Evolutionary conservation across 2,888 invertebrate species (phyloP).

Genomic region (Diloba caeruleocephala): DNA sequence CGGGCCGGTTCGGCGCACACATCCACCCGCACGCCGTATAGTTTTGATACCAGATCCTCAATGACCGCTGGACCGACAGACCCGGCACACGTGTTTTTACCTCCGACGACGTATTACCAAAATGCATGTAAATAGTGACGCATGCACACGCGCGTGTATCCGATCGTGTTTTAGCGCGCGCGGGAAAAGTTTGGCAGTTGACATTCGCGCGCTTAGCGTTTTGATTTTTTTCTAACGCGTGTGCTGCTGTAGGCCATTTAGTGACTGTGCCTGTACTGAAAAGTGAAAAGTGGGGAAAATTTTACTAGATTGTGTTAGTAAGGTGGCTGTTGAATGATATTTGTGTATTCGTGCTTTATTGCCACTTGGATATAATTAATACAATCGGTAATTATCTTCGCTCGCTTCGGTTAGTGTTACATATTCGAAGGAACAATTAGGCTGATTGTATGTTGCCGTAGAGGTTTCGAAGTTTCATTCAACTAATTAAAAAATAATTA

Average conservation of each 20-base stretch:
- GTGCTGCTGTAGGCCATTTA: constrained; percentile 44
- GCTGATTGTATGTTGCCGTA: constrained; percentile 7
- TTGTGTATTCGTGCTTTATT: constrained; percentile 46
- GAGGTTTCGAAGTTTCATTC: not conserved
- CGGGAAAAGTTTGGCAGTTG: constrained; percentile 74
- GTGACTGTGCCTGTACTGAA: constrained; percentile 55
- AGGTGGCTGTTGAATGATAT: constrained; percentile 37
- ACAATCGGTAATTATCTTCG: constrained; percentile 37
- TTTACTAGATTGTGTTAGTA: constrained; percentile 35
- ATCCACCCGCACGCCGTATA: constrained; percentile 78
- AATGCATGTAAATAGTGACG: constrained; percentile 82
- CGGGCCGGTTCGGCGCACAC: constrained; percentile 84
- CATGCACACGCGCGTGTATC: constrained; percentile 71
- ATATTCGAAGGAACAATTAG: not conserved
- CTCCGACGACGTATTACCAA: constrained; percentile 66
- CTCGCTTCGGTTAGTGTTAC: not conserved
- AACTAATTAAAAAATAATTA: not conserved
- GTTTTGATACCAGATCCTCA: constrained; percentile 86
- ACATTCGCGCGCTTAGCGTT: constrained; percentile 69
- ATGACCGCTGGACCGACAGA: constrained; percentile 91
- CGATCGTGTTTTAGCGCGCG: constrained; percentile 66
- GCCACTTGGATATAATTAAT: constrained; percentile 38
- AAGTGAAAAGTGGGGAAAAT: constrained; percentile 45
- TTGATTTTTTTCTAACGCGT: constrained; percentile 56
- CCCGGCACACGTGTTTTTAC: constrained; percentile 88